Percentiles rank a stretch among this genome's conserved stretches.
phyloP scores from a whole-genome alignment of 2,113 vertebrate species.

The Chaetorhynchus papuensis region DNA sequence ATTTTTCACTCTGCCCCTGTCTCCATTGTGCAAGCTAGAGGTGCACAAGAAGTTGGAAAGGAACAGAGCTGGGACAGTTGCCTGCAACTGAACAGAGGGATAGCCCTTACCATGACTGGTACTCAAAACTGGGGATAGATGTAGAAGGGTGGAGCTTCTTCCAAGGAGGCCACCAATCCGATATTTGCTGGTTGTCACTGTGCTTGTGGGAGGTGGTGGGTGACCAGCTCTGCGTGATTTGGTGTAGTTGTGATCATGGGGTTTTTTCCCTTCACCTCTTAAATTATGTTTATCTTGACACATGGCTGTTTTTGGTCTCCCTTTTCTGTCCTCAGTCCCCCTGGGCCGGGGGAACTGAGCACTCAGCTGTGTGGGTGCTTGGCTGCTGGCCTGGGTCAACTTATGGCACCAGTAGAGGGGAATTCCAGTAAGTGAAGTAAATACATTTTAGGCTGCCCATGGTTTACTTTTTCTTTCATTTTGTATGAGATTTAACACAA shows the following conservation, averaged over 20 bases:
- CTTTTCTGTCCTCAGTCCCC: background rate
- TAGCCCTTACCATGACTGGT: background rate
- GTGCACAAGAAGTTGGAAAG: background rate
- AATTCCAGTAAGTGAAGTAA: background rate
- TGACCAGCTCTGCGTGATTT: background rate
- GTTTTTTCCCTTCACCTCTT: background rate
- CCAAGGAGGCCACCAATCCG: background rate
- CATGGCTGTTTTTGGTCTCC: background rate
- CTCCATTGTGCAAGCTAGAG: rapidly evolving
- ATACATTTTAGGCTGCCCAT: background rate
- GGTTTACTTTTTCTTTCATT: background rate
- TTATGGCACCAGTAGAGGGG: background rate
- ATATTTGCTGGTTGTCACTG: background rate
- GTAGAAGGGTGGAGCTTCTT: background rate
- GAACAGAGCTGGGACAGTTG: background rate
- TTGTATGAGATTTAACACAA: background rate
- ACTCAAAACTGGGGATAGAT: background rate
- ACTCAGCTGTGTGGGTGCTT: background rate
- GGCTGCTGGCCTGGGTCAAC: background rate
- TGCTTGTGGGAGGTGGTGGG: background rate
- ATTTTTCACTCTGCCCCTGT: background rate
- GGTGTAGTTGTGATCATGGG: background rate
- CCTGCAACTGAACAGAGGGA: background rate
- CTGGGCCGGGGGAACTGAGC: background rate
- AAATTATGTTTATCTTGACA: background rate